Evolutionary conservation across 1,140 invertebrate genomes (phyloP).

Genomic region (Aphis craccivora): DNA sequence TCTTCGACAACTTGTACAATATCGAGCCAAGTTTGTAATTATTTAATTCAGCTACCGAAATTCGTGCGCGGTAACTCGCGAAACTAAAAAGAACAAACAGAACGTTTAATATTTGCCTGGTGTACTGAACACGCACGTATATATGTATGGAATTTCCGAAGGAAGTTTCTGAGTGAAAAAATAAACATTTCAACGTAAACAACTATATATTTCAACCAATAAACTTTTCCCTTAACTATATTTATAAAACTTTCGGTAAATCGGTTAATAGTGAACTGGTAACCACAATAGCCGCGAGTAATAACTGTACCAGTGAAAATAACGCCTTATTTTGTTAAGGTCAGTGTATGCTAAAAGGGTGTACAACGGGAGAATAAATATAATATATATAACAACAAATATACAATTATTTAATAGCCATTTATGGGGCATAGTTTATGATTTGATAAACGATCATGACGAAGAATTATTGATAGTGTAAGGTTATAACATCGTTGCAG

Average conservation of each 20-base stretch:
- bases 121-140: neutral
- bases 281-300: neutral
- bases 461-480: neutral
- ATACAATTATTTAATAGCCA: neutral
- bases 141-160: neutral
- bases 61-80: neutral
- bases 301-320: neutral
- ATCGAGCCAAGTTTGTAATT: neutral
- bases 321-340: neutral
- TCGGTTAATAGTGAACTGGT: neutral
- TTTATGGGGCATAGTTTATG: neutral
- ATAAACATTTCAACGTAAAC: neutral
- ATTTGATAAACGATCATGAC: neutral
- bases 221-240: neutral
- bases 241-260: neutral
- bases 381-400: neutral
- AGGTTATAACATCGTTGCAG: neutral
- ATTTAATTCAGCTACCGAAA: neutral
- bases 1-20: neutral
- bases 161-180: constrained; percentile 1
- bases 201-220: neutral
- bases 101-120: neutral
- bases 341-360: neutral
- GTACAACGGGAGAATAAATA: neutral
- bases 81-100: neutral